Evolutionary conservation across 2,797 vertebrate genomes (phyloP), one percentile per base, ranked within the genome.

Genomic region (Sparus aurata): DNA sequence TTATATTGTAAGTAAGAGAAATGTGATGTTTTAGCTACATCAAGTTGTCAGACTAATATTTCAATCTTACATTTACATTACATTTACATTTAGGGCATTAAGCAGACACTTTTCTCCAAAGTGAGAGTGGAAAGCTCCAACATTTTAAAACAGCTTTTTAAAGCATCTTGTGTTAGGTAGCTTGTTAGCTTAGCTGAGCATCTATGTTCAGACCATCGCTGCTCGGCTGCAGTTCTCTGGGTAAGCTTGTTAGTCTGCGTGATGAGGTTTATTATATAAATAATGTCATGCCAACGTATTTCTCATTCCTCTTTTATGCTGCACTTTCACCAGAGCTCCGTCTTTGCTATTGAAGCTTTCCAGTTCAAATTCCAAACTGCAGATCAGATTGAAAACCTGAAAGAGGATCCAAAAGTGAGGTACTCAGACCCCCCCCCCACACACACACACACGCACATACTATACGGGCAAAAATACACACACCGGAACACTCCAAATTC

Each of bases 401-500:
- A 18, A 43, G 68, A 69, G 41, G 47, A 50, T 47, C 66, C 52
- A 16, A 75, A 79, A 62, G 38, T 23, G n/a, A 41, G 50, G 52
- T 69, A 49, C 46, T 52, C 30, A 12, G 25, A 30, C 34, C 18
- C 50, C 7, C 45, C n/a, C 3, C 53, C 10, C n/a, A 2, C 22
- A 3, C 41, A 27, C 69, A 41, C 25, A 62, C 45, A 23, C 15
- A 69, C 74, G 63, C 68, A 71, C 73, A 52, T 34, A n/a, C 20
- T 27, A 70, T 54, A 23, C 53, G 43, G 12, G 4, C 22, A 60
- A 23, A 45, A 12, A 25, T 46, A 60, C 59, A 53, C 66, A 50
- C 66, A 34, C 65, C 38, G 71, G 62, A 73, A 73, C 70, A 69
- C 43, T 67, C 65, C 46, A 75, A 86, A 91, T 90, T 89, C 86